Percentiles rank a stretch among this genome's conserved stretches.
These are phyloP conservation scores for Grantiella picta DNA, from an alignment of 2,113 vertebrate species.

Conservation along the genomic window DNA sequence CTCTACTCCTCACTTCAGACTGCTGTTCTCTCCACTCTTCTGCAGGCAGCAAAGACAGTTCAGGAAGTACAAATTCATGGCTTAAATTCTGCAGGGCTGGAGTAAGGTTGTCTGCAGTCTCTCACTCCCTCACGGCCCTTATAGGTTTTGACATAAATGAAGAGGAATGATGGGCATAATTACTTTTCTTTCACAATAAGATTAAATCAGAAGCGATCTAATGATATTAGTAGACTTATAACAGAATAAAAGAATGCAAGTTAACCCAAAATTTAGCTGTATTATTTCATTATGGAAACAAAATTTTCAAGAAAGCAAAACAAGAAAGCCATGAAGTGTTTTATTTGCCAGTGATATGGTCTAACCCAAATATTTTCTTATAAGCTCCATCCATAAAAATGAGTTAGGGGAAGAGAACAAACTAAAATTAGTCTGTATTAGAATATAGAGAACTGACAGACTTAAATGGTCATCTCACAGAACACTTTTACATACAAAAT, in stretches of 20 bases:
- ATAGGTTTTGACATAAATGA: conserved; percentile 25
- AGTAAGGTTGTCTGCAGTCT: not conserved
- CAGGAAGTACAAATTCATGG: not conserved
- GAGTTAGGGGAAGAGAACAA: not conserved
- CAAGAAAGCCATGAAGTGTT: not conserved
- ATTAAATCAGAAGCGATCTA: conserved; percentile 48
- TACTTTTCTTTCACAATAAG: conserved; percentile 27
- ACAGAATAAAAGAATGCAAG: conserved; percentile 41
- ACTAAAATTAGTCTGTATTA: not conserved
- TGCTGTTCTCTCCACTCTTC: not conserved
- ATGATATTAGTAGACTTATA: not conserved
- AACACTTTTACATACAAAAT: not conserved
- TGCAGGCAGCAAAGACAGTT: not conserved
- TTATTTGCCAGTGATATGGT: not conserved
- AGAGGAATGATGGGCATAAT: not conserved
- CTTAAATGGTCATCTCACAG: not conserved
- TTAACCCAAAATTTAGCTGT: not conserved
- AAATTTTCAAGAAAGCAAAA: not conserved
- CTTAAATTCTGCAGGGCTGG: not conserved
- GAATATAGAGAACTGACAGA: not conserved
- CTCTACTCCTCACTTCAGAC: not conserved
- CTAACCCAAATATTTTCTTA: not conserved
- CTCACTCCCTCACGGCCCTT: not conserved
- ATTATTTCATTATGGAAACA: not conserved
- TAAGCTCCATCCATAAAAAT: not conserved